phyloP scores from a whole-genome alignment of 2,797 vertebrate genomes.

The Garrulus glandarius region DNA sequence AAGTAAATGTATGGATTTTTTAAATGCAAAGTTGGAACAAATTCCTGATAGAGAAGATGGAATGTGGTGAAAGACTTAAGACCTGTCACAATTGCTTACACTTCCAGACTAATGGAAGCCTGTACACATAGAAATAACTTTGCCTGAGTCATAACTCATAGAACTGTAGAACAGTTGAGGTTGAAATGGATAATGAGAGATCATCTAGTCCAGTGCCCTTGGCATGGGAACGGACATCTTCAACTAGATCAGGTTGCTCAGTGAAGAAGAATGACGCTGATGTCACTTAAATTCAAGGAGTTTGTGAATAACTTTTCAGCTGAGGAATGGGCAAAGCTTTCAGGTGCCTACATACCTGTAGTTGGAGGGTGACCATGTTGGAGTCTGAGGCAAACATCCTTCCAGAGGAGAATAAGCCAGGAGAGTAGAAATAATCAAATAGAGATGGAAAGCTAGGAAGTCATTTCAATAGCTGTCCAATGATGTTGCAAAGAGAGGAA shows the following conservation, averaged over 20 bases:
- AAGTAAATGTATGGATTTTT: neutral
- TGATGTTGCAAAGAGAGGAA: neutral
- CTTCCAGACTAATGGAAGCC: neutral
- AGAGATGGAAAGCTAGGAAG: neutral
- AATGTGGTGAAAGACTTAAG: neutral
- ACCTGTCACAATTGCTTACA: neutral
- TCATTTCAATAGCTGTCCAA: neutral
- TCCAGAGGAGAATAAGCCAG: neutral
- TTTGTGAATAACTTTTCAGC: neutral
- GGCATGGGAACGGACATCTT: neutral
- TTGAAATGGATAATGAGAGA: neutral
- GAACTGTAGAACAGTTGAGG: neutral
- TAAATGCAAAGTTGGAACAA: neutral
- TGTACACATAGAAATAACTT: neutral
- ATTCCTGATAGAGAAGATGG: neutral
- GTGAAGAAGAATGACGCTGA: neutral
- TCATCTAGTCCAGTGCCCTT: neutral
- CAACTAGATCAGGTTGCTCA: neutral
- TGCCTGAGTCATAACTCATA: neutral
- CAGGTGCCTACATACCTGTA: neutral
- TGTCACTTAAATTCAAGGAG: neutral
- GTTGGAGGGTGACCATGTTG: accelerated
- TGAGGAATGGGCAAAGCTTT: neutral
- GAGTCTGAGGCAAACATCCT: neutral
- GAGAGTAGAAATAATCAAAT: neutral